phyloP scores from a whole-genome alignment of 2,113 vertebrate genomes.

The Platycercus adscitus region DNA sequence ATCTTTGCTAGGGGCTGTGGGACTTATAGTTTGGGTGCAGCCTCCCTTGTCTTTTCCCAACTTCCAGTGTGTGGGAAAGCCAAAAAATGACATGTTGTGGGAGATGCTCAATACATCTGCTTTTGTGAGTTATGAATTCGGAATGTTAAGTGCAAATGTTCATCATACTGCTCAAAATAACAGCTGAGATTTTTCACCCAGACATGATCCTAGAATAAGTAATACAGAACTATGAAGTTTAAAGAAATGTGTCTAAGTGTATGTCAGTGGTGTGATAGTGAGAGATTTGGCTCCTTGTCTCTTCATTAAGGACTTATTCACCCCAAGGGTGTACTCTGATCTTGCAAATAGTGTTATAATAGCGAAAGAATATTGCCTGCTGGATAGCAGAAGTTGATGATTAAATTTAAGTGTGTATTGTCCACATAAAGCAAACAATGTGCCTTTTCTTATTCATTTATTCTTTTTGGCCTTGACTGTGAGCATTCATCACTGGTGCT shows the following conservation, averaged over 20 bases:
- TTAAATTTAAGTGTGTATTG: conserved; percentile 86
- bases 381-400: conserved; percentile 85
- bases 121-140: background rate
- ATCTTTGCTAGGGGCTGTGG: background rate
- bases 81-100: background rate
- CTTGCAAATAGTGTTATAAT: conserved; percentile 86
- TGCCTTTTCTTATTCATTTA: background rate
- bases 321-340: conserved; percentile 83
- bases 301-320: conserved; percentile 89
- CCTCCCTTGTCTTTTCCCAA: background rate
- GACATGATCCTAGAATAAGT: conserved; percentile 54
- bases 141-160: background rate
- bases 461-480: conserved; percentile 68
- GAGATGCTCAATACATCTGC: background rate
- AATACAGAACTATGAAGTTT: conserved; percentile 60
- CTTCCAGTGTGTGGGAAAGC: background rate
- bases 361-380: conserved; percentile 75
- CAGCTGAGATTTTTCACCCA: conserved; percentile 36
- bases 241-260: conserved; percentile 46
- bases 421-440: conserved; percentile 81
- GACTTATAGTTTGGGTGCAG: background rate
- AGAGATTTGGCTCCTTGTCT: conserved; percentile 72
- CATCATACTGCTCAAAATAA: conserved; percentile 59
- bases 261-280: conserved; percentile 56
- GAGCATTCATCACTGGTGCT: conserved; percentile 84